Evolutionary conservation across 1,140 invertebrate genomes (phyloP).

Genomic region (Nixonia krombeini): DNA sequence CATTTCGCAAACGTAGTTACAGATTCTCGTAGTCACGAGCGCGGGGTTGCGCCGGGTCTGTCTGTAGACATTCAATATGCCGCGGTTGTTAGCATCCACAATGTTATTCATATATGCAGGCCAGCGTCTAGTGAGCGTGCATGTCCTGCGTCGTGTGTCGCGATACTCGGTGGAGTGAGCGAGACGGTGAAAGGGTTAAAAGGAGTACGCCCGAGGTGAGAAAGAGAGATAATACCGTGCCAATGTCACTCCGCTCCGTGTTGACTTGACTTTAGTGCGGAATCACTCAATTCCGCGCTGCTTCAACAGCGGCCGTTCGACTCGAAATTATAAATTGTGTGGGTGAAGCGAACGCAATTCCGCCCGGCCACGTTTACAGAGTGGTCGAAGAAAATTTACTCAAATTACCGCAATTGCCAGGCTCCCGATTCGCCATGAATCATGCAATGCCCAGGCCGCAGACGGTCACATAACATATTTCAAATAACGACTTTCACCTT

Average conservation of each 20-base stretch:
- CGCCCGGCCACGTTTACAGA: too few relatives aligned
- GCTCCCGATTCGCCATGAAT: too few relatives aligned
- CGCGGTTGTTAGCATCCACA: constrained; percentile 66
- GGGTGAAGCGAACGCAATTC: constrained; percentile 26
- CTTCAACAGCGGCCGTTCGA: constrained; percentile 34
- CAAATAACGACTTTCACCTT: too few relatives aligned
- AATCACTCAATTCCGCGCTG: constrained; percentile 48
- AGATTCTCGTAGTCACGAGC: constrained; percentile 68
- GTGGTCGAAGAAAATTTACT: constrained; percentile 11
- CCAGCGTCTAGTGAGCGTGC: constrained; percentile 54
- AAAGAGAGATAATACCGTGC: constrained; percentile 35
- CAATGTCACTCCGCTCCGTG: constrained; percentile 31
- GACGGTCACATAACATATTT: too few relatives aligned
- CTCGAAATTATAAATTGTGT: constrained; percentile 43
- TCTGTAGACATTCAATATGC: constrained; percentile 69
- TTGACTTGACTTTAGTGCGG: constrained; percentile 34
- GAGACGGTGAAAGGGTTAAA: constrained; percentile 27
- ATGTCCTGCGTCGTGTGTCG: constrained; percentile 54
- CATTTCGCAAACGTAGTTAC: constrained; percentile 68
- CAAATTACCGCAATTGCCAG: constrained; percentile 20
- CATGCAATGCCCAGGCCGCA: too few relatives aligned
- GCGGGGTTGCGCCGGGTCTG: constrained; percentile 47
- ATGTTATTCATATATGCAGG: constrained; percentile 72
- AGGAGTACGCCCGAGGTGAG: constrained; percentile 34
- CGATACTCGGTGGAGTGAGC: constrained; percentile 37